Evolutionary conservation across 2,113 vertebrate species (phyloP).

Genomic region (Physeter macrocephalus): DNA sequence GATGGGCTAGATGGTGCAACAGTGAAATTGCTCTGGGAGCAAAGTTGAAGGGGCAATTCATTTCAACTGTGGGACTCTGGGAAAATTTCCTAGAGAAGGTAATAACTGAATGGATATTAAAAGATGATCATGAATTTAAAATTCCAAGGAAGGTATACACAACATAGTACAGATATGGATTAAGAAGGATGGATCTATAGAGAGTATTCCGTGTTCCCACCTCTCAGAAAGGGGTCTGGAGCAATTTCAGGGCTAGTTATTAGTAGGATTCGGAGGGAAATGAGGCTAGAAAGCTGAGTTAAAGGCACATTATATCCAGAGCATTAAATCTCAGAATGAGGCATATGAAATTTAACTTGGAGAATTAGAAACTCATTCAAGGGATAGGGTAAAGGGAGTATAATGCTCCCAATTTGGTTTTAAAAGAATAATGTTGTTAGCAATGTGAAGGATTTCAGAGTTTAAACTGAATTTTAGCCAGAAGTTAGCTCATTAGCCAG

Average conservation of each 20-base stretch:
- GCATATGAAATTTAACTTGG: background rate
- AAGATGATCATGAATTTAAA: background rate
- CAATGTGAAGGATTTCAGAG: background rate
- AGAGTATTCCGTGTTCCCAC: background rate
- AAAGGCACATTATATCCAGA: background rate
- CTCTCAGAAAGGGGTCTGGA: background rate
- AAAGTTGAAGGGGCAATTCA: background rate
- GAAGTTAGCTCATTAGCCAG: background rate
- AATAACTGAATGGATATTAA: background rate
- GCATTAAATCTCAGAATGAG: background rate
- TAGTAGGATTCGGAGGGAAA: background rate
- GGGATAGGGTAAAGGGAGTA: background rate
- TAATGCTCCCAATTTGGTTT: background rate
- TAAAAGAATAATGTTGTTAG: background rate
- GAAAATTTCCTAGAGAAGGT: background rate
- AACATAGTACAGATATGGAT: background rate
- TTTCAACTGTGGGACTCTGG: background rate
- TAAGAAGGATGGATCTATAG: background rate
- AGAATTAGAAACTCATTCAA: slow-evolving; percentile 5
- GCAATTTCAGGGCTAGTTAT: background rate
- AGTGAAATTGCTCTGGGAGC: background rate
- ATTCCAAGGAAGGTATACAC: background rate
- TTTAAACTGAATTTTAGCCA: background rate
- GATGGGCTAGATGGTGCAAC: background rate
- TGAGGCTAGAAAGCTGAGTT: background rate